Evolutionary conservation across 2,888 invertebrate genomes (phyloP), one percentile per base, ranked within the genome.

Genomic region (Caenorhabditis zanzibari): DNA sequence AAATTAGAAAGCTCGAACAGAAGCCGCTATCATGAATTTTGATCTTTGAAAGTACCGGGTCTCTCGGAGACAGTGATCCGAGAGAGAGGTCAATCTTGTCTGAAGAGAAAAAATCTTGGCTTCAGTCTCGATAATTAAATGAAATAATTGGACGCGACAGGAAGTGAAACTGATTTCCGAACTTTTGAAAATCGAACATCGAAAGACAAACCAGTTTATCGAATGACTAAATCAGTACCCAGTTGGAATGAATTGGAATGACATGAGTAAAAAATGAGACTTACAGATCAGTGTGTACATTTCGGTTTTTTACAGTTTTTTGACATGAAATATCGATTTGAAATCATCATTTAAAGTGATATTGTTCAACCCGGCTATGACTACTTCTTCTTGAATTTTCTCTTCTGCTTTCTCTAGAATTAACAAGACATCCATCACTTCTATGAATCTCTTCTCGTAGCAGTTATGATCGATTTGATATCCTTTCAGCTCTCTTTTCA

Each of bases 401-500:
- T 59, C 26, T 14, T 76, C 76, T 2, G 68, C 76, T 22, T 68
- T 76, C 26, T 76, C 76, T n/a, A 76, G 16, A 2, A 76, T 9
- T 22, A 38, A n/a, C 26, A 76, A 41, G n/a, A 26, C 58, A 22
- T 76, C 75, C 32, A 75, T 26, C 14, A 52, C 44, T 28, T 68
- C 68, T 26, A 68, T 41, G 26, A 76, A 76, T 0, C 76, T 35
- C 10, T 3, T 26, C 26, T 76, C 76, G 16, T 16, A n/a, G 19
- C 58, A 32, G n/a, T 76, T 68, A 10, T 68, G 59, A n/a, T 76
- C 76, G 0, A 52, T 59, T 19, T 68, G 68, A 52, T 76, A 76
- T 12, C 68, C 68, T 32, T 52, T 59, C 22, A 76, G 58, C 47
- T 76, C 68, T 24, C 58, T 59, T 24, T 68, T 32, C 6, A 76